Conservation (phyloP, 2,113 vertebrate species). For the Caracal caracal region DNA sequence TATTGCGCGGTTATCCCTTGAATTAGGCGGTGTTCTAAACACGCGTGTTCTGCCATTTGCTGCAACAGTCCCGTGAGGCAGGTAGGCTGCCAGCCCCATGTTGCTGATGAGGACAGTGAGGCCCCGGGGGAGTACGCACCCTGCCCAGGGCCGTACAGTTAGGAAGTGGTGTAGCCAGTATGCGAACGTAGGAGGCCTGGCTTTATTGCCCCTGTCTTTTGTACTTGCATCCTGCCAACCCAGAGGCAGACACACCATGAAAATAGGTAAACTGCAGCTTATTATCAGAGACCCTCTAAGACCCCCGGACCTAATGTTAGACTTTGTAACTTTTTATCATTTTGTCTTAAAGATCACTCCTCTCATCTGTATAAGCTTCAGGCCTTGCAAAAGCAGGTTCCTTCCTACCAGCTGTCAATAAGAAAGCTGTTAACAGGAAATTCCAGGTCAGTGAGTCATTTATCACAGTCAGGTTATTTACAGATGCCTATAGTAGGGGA, state of each 20-base stretch:
- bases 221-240: background rate
- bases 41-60: background rate
- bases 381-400: background rate
- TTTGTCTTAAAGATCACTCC: background rate
- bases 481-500: background rate
- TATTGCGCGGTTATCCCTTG: background rate
- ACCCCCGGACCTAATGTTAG: background rate
- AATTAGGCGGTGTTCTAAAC: background rate
- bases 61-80: background rate
- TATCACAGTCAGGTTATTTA: background rate
- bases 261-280: background rate
- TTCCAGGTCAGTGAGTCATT: background rate
- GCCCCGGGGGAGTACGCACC: fast-evolving
- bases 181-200: background rate
- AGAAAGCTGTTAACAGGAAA: background rate
- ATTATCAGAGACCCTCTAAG: background rate
- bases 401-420: background rate
- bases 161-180: background rate
- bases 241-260: background rate
- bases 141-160: background rate
- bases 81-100: background rate
- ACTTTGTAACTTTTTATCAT: background rate
- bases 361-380: background rate
- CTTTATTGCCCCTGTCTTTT: background rate
- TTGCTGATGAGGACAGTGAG: background rate